Evolutionary conservation across 2,113 vertebrate genomes (phyloP).

Genomic region (Epinephelus cyanopodus): DNA sequence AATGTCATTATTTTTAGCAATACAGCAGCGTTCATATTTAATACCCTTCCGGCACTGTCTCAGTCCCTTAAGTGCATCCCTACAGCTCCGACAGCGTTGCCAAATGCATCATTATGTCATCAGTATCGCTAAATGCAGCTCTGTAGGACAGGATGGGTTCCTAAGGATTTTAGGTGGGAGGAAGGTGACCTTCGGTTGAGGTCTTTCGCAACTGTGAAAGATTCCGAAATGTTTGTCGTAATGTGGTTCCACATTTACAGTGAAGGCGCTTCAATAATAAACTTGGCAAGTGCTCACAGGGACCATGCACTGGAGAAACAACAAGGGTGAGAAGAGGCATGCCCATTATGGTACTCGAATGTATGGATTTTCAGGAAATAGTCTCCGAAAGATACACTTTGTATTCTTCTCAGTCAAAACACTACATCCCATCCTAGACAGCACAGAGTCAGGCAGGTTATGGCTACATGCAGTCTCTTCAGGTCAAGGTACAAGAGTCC

Average conservation of each 20-base stretch:
- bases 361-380: neutral
- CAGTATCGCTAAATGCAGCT: slow-evolving; percentile 43
- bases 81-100: slow-evolving; percentile 43
- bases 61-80: slow-evolving; percentile 74
- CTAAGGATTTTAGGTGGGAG: neutral
- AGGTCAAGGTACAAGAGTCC: neutral
- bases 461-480: neutral
- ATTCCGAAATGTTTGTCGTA: neutral
- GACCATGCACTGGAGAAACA: neutral
- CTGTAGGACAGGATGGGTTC: neutral
- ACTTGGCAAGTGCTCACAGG: neutral
- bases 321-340: neutral
- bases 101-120: slow-evolving; percentile 68
- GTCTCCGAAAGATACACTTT: neutral
- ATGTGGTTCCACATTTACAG: neutral
- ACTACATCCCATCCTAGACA: neutral
- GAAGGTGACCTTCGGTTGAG: slow-evolving; percentile 18
- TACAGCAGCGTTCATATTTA: slow-evolving; percentile 71
- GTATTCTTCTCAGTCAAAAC: neutral
- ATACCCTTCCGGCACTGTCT: slow-evolving; percentile 62
- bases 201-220: slow-evolving; percentile 4
- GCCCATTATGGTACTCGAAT: neutral
- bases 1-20: slow-evolving; percentile 71
- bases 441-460: neutral
- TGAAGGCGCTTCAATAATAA: neutral